Evolutionary conservation across 2,113 vertebrate species (phyloP).

Genomic region (Leuciscus idus): DNA sequence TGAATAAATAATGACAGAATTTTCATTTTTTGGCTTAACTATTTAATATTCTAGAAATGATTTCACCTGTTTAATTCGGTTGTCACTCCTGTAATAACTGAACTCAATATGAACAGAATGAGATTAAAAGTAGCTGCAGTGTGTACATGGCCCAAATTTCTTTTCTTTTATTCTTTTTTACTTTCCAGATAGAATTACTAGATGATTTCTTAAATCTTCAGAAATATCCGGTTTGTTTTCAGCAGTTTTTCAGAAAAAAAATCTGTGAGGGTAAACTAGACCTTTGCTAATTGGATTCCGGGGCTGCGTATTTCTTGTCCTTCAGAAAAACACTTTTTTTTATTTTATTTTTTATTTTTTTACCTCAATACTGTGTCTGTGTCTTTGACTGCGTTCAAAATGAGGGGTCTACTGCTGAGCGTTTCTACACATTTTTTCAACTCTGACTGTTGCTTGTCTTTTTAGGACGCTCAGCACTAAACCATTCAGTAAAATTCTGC

Average conservation of each 20-base stretch:
- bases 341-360: background rate
- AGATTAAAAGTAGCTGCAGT: background rate
- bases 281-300: background rate
- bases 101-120: background rate
- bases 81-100: slow-evolving; percentile 7
- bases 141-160: background rate
- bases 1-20: background rate
- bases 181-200: background rate
- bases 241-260: background rate
- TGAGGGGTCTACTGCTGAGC: slow-evolving; percentile 9
- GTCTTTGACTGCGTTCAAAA: background rate
- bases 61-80: background rate
- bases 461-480: slow-evolving; percentile 33
- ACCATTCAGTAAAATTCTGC: background rate
- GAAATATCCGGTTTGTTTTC: background rate
- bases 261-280: background rate
- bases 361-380: slow-evolving; percentile 5
- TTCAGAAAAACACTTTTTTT: background rate
- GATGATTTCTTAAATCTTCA: too few species aligned
- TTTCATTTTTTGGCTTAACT: background rate
- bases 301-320: background rate
- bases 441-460: background rate
- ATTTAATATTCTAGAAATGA: background rate
- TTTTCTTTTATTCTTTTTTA: background rate
- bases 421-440: background rate